Base-by-base conservation (phyloP, 2,113 vertebrate genomes). In the Prionailurus viverrinus region DNA sequence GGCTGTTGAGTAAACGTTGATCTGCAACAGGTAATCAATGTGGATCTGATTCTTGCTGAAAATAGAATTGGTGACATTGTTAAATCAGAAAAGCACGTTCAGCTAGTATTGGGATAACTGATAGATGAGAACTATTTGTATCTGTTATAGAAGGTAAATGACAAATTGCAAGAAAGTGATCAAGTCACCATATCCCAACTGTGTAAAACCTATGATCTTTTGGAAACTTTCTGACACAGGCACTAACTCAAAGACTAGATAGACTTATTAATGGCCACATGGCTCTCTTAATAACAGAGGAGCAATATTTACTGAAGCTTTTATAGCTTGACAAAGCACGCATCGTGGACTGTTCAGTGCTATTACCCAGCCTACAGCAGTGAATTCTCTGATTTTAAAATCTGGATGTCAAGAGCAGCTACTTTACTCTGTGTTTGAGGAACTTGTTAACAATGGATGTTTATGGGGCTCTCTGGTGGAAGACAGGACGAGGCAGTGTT, bases 1-100 rank as follows among this genome's bases (percentile, higher is more conserved):
- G 99, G 99, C 97, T 99, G 99, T 97, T 99, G 99, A 85, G 98
- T 99, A 98, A 99, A 99, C 98, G 99, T 99, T 98, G 99, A 99
- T 84, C 99, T 99, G 53, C 99, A 99, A 96, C 99, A 99, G 99
- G 99, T 99, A 91, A 99, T 99, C 97, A 99, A 99, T 94, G 99
- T 99, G 96, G 99, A 99, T 86, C 99, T 99, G 98, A 99, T 99
- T 91, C 99, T 99, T 97, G 99, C 99, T 97, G 99, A 99, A 98
- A 99, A 97, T 97, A 99, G 99, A 99, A 99, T 99, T 61, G 98
- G 98, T 88, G 99, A 99, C 93, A 99, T 99, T 4, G 98, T 99
- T 33, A 99, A 99, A 94, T 99, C 98, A 79, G 99, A 99, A 93
- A 99, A 98, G 98, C 98, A 97, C 79, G 97, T 99, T 90, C 99